phyloP scores from a whole-genome alignment of 53 echinoderm and acorn worm species.

The Luidia sarsii region DNA sequence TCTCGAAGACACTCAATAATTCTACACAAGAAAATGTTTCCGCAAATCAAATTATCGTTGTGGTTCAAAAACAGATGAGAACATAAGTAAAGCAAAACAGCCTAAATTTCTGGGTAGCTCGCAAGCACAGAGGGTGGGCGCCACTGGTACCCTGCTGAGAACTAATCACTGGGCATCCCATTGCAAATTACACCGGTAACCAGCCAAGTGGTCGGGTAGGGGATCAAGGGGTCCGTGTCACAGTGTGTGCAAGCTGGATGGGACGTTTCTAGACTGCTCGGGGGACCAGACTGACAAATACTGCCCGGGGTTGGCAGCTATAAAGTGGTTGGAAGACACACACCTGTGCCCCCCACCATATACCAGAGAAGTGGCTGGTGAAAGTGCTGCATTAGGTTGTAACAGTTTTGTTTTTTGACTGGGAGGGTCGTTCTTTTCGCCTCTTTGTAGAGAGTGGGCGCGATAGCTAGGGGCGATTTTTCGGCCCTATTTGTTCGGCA shows the following conservation, averaged over 20 bases:
- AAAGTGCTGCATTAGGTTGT: too few relatives aligned
- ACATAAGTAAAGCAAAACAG: neutral
- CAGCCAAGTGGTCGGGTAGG: too few relatives aligned
- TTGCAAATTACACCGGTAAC: conserved; percentile 22
- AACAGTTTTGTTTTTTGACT: too few relatives aligned
- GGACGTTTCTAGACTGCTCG: too few relatives aligned
- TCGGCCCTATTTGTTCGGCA: conserved; percentile 12
- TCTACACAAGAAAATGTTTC: neutral
- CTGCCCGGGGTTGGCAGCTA: conserved; percentile 5
- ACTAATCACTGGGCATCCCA: neutral
- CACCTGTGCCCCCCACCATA: conserved; percentile 34
- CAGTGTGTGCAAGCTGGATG: too few relatives aligned
- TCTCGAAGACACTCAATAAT: neutral
- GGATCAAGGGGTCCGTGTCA: too few relatives aligned
- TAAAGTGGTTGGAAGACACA: conserved; percentile 6
- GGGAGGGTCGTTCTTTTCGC: too few relatives aligned
- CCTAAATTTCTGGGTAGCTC: neutral
- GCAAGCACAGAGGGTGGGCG: neutral
- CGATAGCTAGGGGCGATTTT: conserved; percentile 8
- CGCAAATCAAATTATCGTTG: conserved; percentile 22
- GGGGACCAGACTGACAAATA: conserved; percentile 14
- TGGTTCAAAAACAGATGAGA: conserved; percentile 38
- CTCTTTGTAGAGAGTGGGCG: neutral
- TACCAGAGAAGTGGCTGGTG: too few relatives aligned
- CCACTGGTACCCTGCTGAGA: neutral